Conservation (phyloP, 2,888 invertebrate genomes). For the Sminthurinus aureus region DNA sequence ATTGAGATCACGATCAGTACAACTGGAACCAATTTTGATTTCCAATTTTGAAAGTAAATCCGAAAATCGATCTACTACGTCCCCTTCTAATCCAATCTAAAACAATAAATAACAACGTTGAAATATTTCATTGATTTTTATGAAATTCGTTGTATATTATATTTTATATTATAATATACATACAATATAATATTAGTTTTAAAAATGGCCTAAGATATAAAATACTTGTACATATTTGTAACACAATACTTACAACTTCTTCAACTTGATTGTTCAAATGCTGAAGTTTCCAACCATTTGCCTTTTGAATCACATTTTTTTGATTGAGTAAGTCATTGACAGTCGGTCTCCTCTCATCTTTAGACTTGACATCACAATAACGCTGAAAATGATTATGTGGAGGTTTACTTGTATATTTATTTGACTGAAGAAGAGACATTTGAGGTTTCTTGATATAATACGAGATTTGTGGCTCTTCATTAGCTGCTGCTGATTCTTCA, state of each 20-base stretch:
- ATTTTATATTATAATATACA: neutral
- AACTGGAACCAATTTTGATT: slow-evolving; percentile 54
- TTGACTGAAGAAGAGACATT: slow-evolving; percentile 70
- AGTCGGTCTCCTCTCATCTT: slow-evolving; percentile 84
- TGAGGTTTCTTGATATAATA: slow-evolving; percentile 63
- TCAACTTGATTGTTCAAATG: slow-evolving; percentile 93
- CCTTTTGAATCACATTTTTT: slow-evolving; percentile 83
- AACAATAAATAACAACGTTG: too few relatives aligned
- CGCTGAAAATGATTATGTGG: slow-evolving; percentile 77
- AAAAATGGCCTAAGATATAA: too few relatives aligned
- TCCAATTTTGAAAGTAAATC: slow-evolving; percentile 47
- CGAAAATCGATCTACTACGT: slow-evolving; percentile 56
- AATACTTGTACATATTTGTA: neutral
- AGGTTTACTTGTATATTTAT: slow-evolving; percentile 75
- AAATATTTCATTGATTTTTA: too few relatives aligned
- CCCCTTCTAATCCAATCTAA: slow-evolving; percentile 55
- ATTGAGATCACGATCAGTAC: slow-evolving; percentile 59
- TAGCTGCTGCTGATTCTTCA: slow-evolving; percentile 32
- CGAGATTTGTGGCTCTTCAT: slow-evolving; percentile 38
- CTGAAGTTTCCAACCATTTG: slow-evolving; percentile 94
- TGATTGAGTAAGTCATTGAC: slow-evolving; percentile 91
- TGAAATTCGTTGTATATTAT: too few relatives aligned
- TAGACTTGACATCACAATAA: slow-evolving; percentile 81
- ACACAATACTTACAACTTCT: slow-evolving; percentile 76
- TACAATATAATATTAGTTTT: neutral